Percentiles rank a stretch among this genome's conserved stretches.
Evolutionary conservation across 2,113 vertebrate genomes (phyloP).

Genomic region (Rhinolophus sinicus): DNA sequence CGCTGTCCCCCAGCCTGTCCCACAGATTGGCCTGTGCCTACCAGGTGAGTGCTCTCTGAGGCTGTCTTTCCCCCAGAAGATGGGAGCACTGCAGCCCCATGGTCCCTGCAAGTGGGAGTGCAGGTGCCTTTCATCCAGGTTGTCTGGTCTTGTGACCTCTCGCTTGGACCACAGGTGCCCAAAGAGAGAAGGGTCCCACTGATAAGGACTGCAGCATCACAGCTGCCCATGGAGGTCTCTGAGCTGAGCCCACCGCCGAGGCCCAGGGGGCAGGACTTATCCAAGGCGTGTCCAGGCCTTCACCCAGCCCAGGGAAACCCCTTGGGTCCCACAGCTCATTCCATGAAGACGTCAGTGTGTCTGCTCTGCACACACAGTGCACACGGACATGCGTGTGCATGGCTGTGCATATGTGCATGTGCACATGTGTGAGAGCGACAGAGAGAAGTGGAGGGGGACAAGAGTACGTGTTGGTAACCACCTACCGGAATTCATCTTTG

Average conservation of each 20-base stretch:
- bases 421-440: accelerated
- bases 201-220: background rate
- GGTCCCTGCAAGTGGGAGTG: background rate
- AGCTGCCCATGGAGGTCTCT: background rate
- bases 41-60: background rate
- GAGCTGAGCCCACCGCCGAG: background rate
- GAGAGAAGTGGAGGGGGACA: background rate
- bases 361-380: background rate
- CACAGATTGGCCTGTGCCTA: background rate
- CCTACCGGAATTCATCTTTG: background rate
- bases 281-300: background rate
- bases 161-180: background rate
- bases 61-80: background rate
- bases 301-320: background rate
- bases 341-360: background rate
- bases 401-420: background rate
- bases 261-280: too few species aligned
- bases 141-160: background rate
- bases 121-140: accelerated
- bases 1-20: background rate
- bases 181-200: background rate
- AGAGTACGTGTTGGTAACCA: accelerated
- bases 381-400: background rate
- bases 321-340: accelerated
- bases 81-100: accelerated